Percentiles rank a stretch among this genome's conserved stretches.
These are phyloP conservation scores for Pampus argenteus DNA, from an alignment of 2,797 vertebrate genomes.

Conservation along the genomic window DNA sequence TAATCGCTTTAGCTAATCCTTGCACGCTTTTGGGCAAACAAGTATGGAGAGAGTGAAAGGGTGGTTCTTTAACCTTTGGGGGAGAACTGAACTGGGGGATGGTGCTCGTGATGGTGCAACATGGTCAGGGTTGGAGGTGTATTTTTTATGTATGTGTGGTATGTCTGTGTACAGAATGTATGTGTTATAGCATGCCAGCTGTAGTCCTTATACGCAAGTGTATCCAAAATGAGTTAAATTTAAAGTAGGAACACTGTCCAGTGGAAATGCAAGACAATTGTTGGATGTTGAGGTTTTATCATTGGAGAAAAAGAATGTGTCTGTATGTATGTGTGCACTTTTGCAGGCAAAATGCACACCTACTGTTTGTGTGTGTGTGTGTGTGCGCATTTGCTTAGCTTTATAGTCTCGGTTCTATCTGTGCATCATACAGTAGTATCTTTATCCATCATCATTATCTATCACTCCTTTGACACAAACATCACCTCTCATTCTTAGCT, in stretches of 20 bases:
- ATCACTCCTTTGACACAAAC: slow-evolving; percentile 44
- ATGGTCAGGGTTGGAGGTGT: slow-evolving; percentile 46
- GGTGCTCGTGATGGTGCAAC: slow-evolving; percentile 51
- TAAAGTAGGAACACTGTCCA: slow-evolving; percentile 24
- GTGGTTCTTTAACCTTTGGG: slow-evolving; percentile 66
- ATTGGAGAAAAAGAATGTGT: not conserved
- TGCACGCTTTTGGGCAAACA: slow-evolving; percentile 76
- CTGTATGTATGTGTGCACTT: not conserved
- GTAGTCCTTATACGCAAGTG: slow-evolving; percentile 28
- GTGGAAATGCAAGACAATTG: not conserved
- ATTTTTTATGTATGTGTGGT: slow-evolving; percentile 1
- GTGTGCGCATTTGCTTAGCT: not conserved
- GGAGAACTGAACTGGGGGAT: slow-evolving; percentile 51
- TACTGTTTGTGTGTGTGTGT: not conserved
- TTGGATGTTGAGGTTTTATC: slow-evolving; percentile 1
- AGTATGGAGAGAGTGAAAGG: slow-evolving; percentile 72
- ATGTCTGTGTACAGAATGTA: slow-evolving; percentile 1
- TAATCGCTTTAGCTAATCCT: slow-evolving; percentile 88
- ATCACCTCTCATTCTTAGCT: slow-evolving; percentile 33
- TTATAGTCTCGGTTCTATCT: not conserved
- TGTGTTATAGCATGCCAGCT: slow-evolving; percentile 27
- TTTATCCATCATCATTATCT: slow-evolving; percentile 48
- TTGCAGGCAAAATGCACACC: not conserved
- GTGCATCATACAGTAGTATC: not conserved
- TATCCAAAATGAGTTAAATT: slow-evolving; percentile 38